A percentile compares a stretch with the other conserved stretches of the same genome.
Evolutionary conservation across 2,797 vertebrate genomes (phyloP).

Genomic region (Gallirallus australis): DNA sequence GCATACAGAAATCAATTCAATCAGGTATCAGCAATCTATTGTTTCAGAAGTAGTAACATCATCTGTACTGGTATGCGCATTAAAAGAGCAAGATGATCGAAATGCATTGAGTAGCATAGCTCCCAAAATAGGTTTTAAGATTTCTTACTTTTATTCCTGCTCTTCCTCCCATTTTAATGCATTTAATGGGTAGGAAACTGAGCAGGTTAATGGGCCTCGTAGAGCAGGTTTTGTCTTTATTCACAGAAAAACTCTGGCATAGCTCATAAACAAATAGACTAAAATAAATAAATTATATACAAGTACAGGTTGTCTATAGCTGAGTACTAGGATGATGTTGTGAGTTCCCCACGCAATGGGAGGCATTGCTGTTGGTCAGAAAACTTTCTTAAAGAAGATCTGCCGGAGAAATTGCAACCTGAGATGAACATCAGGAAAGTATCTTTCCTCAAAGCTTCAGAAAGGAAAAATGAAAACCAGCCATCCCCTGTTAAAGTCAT

Average conservation of each 20-base stretch:
- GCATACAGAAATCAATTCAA: neutral
- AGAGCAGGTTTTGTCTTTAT: neutral
- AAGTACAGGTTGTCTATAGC: neutral
- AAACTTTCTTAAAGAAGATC: neutral
- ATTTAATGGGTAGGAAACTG: neutral
- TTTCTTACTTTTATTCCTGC: neutral
- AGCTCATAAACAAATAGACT: neutral
- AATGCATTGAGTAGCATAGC: neutral
- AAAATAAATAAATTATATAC: neutral
- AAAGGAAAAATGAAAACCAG: neutral
- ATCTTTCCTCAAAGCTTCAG: neutral
- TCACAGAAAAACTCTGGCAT: neutral
- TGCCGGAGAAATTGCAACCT: neutral
- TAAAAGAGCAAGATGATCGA: neutral
- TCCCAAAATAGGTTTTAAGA: neutral
- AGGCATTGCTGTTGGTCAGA: neutral
- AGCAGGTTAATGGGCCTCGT: neutral
- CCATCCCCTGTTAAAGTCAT: neutral
- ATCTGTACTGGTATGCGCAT: neutral
- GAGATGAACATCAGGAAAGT: neutral
- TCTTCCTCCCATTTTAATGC: neutral
- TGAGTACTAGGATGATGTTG: neutral
- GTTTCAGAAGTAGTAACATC: neutral
- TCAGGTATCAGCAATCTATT: neutral
- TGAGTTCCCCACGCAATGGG: neutral